phyloP scores from a whole-genome alignment of 1,140 invertebrate species.

The Conopomorpha cramerella region DNA sequence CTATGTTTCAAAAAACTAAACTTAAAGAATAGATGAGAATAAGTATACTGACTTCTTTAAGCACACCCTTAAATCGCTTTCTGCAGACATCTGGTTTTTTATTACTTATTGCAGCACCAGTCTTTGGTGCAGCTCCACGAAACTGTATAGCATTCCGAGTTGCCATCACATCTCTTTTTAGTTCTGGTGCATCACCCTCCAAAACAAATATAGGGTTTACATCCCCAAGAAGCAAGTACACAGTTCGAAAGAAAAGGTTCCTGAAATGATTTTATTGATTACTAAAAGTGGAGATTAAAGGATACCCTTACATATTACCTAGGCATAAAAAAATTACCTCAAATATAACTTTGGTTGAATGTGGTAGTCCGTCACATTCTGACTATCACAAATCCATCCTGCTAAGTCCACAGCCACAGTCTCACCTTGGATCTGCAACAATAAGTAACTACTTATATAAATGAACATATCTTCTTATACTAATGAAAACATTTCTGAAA shows the following conservation, averaged over 20 bases:
- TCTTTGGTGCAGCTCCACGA: constrained; percentile 61
- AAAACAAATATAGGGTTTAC: constrained; percentile 84
- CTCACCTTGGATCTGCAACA: constrained; percentile 67
- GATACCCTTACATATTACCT: no score
- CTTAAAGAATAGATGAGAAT: no score
- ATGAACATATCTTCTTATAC: no score
- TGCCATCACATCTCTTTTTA: constrained; percentile 79
- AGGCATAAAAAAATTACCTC: no score
- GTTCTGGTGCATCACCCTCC: constrained; percentile 79
- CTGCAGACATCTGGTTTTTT: constrained; percentile 58
- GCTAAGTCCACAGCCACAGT: constrained; percentile 78
- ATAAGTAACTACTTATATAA: no score
- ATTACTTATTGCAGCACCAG: constrained; percentile 30
- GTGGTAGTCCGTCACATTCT: constrained; percentile 71
- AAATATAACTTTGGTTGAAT: constrained; percentile 76
- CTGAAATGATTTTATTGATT: no score
- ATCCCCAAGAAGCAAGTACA: constrained; percentile 73
- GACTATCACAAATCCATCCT: constrained; percentile 81
- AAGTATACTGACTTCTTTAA: constrained; percentile 58
- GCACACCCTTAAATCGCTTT: constrained; percentile 67
- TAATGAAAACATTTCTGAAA: no score
- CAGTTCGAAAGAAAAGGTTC: constrained; percentile 84
- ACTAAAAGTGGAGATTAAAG: no score
- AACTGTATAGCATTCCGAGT: constrained; percentile 58
- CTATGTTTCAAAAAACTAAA: no score